Conservation (phyloP, 1,140 invertebrate genomes). For the Lepidotrigona ventralis region DNA sequence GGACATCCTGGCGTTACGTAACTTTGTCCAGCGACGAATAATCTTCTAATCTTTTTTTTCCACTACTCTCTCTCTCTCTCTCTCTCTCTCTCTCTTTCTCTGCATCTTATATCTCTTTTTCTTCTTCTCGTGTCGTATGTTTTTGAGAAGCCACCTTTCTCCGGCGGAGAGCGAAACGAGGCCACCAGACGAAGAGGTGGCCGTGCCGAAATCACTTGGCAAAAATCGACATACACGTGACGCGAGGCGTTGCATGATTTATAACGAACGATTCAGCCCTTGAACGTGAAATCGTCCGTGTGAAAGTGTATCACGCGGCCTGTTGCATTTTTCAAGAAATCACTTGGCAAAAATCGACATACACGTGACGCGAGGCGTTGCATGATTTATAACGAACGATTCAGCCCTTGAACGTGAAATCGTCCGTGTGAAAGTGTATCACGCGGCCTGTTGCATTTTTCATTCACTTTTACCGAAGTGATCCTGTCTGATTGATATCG, state of each 20-base stretch:
- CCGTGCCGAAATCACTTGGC: slow-evolving; percentile 13
- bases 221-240: slow-evolving; percentile 13
- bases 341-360: slow-evolving; percentile 16
- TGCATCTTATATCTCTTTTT: not conserved
- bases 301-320: slow-evolving; percentile 3
- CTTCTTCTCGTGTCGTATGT: too few species aligned
- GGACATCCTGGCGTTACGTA: slow-evolving; percentile 61
- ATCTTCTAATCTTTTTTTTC: slow-evolving; percentile 34
- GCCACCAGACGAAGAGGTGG: not conserved
- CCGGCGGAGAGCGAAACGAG: not conserved
- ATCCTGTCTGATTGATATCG: too few species aligned
- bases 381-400: not conserved
- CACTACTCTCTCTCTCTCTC: not conserved
- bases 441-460: not conserved
- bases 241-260: not conserved
- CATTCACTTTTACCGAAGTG: too few species aligned
- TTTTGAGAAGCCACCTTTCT: not conserved
- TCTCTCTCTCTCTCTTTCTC: not conserved
- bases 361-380: not conserved
- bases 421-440: not conserved
- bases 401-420: slow-evolving; percentile 18
- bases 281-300: slow-evolving; percentile 8
- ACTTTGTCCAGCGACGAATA: slow-evolving; percentile 20
- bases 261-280: not conserved
- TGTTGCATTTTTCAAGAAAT: not conserved